Evolutionary conservation across 2,113 vertebrate genomes (phyloP).

Genomic region (Hyaena hyaena): DNA sequence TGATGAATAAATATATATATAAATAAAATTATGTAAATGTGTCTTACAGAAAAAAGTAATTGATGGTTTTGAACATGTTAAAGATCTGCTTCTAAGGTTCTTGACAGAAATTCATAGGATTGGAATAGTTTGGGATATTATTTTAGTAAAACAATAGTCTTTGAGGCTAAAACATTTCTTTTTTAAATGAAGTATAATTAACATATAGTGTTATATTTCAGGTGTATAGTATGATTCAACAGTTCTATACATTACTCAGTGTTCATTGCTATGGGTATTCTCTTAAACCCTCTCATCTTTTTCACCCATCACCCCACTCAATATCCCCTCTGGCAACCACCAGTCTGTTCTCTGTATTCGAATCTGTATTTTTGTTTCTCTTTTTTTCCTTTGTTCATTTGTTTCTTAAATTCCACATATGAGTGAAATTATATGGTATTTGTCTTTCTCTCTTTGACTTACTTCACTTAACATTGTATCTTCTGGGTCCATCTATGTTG

Average conservation of each 20-base stretch:
- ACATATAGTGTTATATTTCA: not conserved
- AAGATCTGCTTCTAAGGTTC: constrained; percentile 7
- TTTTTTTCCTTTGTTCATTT: not conserved
- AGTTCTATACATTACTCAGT: not conserved
- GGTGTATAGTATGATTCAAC: not conserved
- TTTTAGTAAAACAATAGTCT: constrained; percentile 40
- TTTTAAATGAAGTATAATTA: not conserved
- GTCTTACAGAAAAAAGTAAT: not conserved
- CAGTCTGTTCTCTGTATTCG: not conserved
- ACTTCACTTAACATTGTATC: not conserved
- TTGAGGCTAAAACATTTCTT: not conserved
- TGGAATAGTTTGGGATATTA: not conserved
- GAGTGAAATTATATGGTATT: not conserved
- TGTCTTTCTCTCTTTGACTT: not conserved
- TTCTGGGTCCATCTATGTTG: not conserved
- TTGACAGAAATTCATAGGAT: not conserved
- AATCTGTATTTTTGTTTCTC: not conserved
- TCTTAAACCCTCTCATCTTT: not conserved
- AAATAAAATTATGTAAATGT: constrained; percentile 12
- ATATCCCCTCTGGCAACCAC: not conserved
- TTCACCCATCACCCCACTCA: not conserved
- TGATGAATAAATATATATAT: not conserved
- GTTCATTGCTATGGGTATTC: not conserved
- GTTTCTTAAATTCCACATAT: not conserved
- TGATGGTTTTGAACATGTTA: constrained; percentile 18